Base-by-base conservation (phyloP, 2,113 vertebrate species). In the Shinisaurus crocodilurus region DNA sequence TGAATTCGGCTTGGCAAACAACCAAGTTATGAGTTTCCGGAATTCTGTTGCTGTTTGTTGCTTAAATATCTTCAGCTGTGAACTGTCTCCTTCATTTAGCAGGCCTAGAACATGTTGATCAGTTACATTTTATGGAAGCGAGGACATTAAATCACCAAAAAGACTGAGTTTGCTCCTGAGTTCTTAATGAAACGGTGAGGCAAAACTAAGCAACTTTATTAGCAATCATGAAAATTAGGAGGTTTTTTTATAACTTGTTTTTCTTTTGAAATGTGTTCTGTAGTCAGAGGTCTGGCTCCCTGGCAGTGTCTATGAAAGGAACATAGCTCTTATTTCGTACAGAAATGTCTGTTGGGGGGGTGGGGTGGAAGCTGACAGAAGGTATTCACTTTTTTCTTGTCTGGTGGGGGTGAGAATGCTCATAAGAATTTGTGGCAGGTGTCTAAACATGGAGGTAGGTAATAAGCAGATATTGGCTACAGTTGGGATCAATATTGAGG, bases 391-490 rank as follows among this genome's bases (percentile, higher is more conserved):
- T 94, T 93, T 92, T 94, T 70, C 90, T 92, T 92, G 90, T 94
- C 89, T 90, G 60, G 67, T 43, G 72, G 32, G 43, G 1, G 3
- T 40, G 67, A 37, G 69, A 94, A 88, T 93, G 92, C 89, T 96
- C 91, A 63, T 93, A 95, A 95, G 91, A 96, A 95, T 97, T 97
- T 96, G 95, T 94, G 95, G 88, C 94, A 81, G 95, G 92, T 0
- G 0, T 94, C 95, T 97, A 97, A 97, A 96, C 88, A 92, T 12
- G 90, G 94, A 96, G 96, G 95, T 97, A 89, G 96, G 95, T 97
- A 97, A 96, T 97, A 97, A 97, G 95, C 95, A 95, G 92, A 88
- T 96, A 97, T 96, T 96, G 97, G 96, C 95, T 96, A 94, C 96
- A 95, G 91, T 96, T 96, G 96, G 92, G 94, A 97, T 96, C 96